A percentile compares a stretch with the other conserved stretches of the same genome.
These are phyloP conservation scores for Cephus sareptanus DNA, from an alignment of 2,888 invertebrate genomes.

Conservation along the genomic window DNA sequence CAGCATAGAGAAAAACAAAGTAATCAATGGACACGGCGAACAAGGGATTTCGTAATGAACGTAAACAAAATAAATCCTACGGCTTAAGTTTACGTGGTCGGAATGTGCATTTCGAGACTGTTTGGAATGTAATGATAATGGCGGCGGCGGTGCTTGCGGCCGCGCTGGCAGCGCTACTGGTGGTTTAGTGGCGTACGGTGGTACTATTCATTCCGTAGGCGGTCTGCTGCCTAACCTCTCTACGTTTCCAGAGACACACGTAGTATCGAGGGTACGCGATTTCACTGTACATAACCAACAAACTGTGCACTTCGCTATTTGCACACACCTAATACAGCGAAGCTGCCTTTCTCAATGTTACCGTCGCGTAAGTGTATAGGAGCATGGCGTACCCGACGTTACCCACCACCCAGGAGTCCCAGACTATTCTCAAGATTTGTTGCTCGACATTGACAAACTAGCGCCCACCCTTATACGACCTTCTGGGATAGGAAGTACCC, in stretches of 20 bases:
- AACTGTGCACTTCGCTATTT: background rate
- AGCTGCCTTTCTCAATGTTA: background rate
- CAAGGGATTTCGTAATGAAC: background rate
- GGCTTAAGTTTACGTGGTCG: background rate
- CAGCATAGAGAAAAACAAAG: background rate
- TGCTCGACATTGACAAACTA: constrained; percentile 48
- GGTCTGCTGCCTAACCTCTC: background rate
- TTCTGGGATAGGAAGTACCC: background rate
- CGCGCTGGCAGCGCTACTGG: background rate
- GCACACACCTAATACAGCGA: background rate
- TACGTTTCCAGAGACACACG: background rate
- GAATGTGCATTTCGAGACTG: background rate
- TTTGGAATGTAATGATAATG: background rate
- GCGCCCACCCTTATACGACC: constrained; percentile 8
- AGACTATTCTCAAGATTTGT: constrained; percentile 47
- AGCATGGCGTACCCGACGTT: background rate
- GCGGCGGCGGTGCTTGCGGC: background rate
- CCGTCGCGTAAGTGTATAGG: background rate
- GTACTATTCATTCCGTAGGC: background rate
- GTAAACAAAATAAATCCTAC: background rate
- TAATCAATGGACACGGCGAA: background rate
- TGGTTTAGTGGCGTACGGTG: background rate
- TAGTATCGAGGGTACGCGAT: background rate
- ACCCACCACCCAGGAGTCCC: constrained; percentile 4
- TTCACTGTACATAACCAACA: background rate